These are phyloP conservation scores for Tetheella fluctuosa DNA, from an alignment of 2,888 invertebrate species.

Conservation along the genomic window DNA sequence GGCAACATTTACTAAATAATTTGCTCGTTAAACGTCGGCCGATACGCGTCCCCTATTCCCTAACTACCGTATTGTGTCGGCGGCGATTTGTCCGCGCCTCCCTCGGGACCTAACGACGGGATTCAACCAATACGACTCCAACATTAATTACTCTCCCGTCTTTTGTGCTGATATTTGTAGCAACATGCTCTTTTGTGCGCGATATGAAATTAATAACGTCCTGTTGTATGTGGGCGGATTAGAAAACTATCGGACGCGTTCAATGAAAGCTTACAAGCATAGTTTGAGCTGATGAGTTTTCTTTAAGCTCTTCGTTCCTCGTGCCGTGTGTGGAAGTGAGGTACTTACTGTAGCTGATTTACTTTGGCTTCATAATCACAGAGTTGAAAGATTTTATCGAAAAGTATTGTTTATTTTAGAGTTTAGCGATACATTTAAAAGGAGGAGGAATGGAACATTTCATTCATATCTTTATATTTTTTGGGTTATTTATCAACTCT, in stretches of 20 bases:
- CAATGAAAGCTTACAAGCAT: slow-evolving; percentile 58
- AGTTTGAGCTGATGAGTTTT: slow-evolving; percentile 64
- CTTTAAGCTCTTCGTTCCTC: slow-evolving; percentile 13
- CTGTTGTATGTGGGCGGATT: slow-evolving; percentile 59
- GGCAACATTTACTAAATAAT: slow-evolving; percentile 84
- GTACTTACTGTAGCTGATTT: background rate
- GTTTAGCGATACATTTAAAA: no score
- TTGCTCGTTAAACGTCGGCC: slow-evolving; percentile 81
- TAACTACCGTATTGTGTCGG: slow-evolving; percentile 79
- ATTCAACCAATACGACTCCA: slow-evolving; percentile 72
- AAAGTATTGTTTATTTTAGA: background rate
- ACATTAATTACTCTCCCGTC: slow-evolving; percentile 75
- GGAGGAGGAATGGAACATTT: background rate
- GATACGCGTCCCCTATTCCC: slow-evolving; percentile 66
- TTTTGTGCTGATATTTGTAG: slow-evolving; percentile 76
- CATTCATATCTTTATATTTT: background rate
- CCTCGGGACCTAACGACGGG: slow-evolving; percentile 67
- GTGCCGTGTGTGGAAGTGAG: background rate
- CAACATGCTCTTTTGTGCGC: slow-evolving; percentile 76
- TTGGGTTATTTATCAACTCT: no score
- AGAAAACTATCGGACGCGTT: slow-evolving; percentile 58
- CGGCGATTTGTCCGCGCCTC: slow-evolving; percentile 59
- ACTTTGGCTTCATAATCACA: background rate
- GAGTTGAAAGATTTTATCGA: background rate
- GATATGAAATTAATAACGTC: slow-evolving; percentile 71